Conservation (phyloP, 1,140 invertebrate species). For the Choristoneura fumiferana region DNA sequence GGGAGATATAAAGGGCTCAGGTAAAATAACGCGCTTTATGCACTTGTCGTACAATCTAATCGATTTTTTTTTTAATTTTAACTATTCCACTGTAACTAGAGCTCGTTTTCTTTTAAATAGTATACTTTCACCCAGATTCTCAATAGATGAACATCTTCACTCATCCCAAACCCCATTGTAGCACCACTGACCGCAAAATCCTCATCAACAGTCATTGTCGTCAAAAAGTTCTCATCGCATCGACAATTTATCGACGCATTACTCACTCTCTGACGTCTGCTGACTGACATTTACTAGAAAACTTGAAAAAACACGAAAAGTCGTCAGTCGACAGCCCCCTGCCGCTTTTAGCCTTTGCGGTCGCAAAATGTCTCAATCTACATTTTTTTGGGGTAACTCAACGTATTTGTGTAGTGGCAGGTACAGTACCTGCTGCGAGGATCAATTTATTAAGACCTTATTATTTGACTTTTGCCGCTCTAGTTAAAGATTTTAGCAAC, state of each 20-base stretch:
- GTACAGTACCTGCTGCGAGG: constrained; percentile 51
- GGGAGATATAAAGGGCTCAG: too few species aligned
- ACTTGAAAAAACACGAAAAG: constrained; percentile 42
- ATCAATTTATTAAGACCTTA: constrained; percentile 49
- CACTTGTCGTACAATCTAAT: too few species aligned
- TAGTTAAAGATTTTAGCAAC: background rate
- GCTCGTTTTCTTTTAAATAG: too few species aligned
- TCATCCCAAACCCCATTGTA: constrained; percentile 7
- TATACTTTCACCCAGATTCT: too few species aligned
- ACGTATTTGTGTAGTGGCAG: constrained; percentile 22
- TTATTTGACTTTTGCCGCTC: constrained; percentile 20
- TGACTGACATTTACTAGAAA: constrained; percentile 43
- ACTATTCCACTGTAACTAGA: too few species aligned
- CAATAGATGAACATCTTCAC: background rate
- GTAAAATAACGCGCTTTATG: too few species aligned
- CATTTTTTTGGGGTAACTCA: background rate
- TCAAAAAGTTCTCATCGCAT: constrained; percentile 31
- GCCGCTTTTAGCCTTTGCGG: constrained; percentile 64
- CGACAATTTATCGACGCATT: constrained; percentile 34
- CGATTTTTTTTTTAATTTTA: too few species aligned
- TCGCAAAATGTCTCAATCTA: constrained; percentile 69
- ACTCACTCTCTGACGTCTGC: constrained; percentile 45
- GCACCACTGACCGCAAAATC: constrained; percentile 29
- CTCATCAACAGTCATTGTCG: constrained; percentile 24
- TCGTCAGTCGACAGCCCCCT: constrained; percentile 51